phyloP scores from a whole-genome alignment of 2,888 invertebrate species.

The Acanthosepion pharaonis region DNA sequence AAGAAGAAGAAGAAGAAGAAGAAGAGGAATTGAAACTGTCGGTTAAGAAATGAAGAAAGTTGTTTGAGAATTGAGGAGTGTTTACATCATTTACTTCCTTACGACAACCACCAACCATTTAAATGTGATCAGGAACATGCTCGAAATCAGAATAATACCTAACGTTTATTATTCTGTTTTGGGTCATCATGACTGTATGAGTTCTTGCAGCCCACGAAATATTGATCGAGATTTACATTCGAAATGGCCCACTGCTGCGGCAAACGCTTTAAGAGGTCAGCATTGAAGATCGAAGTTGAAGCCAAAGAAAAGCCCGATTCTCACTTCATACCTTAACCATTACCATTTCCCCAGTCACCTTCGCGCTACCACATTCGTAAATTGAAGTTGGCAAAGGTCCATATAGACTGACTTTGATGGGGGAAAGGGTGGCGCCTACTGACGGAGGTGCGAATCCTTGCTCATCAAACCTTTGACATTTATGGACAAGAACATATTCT shows the following conservation, averaged over 20 bases:
- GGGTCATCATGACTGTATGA: neutral
- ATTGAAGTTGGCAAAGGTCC: neutral
- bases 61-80: no score
- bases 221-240: neutral
- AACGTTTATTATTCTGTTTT: neutral
- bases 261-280: neutral
- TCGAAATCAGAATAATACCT: neutral
- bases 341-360: neutral
- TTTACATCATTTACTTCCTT: no score
- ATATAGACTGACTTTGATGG: neutral
- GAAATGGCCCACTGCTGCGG: neutral
- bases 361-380: neutral
- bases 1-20: no score
- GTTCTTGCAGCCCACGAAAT: neutral
- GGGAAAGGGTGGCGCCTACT: neutral
- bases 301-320: neutral
- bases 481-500: neutral
- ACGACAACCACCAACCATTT: no score
- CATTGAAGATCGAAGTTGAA: neutral
- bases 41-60: no score
- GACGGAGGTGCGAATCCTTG: neutral
- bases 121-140: no score
- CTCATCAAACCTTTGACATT: constrained; percentile 33
- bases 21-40: no score
- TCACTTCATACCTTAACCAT: neutral